Conservation (phyloP, 2,888 invertebrate genomes). For the Notodonta ziczac region DNA sequence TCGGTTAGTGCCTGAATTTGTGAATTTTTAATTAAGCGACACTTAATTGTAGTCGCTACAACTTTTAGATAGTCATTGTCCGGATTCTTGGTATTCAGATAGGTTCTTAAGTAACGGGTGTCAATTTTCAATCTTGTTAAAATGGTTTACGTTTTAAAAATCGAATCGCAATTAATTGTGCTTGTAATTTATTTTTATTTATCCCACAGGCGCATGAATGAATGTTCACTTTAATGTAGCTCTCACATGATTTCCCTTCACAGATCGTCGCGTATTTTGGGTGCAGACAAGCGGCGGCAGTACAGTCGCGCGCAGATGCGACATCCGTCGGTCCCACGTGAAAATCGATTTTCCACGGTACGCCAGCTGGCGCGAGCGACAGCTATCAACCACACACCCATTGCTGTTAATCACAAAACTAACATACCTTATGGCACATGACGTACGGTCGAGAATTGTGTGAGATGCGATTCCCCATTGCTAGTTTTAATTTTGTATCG, state of each 20-base stretch:
- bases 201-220: conserved; percentile 18
- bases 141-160: background rate
- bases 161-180: background rate
- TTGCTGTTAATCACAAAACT: conserved; percentile 24
- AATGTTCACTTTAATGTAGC: conserved; percentile 31
- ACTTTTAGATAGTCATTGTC: conserved; percentile 13
- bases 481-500: conserved; percentile 44
- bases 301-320: conserved; percentile 78
- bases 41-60: conserved; percentile 14
- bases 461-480: conserved; percentile 20
- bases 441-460: conserved; percentile 44
- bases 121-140: background rate
- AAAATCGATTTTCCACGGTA: conserved; percentile 84
- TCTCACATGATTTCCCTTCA: conserved; percentile 55
- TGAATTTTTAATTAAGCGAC: conserved; percentile 25
- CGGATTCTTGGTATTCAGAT: background rate
- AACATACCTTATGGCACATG: conserved; percentile 32
- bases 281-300: conserved; percentile 65
- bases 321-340: conserved; percentile 82
- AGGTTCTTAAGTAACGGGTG: background rate
- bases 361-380: conserved; percentile 81
- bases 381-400: conserved; percentile 56
- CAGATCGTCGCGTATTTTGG: conserved; percentile 67
- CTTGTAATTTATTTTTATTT: background rate
- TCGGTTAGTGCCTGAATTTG: conserved; percentile 18